Conservation (phyloP, 1,140 invertebrate species). For the Polypedilum vanderplanki region DNA sequence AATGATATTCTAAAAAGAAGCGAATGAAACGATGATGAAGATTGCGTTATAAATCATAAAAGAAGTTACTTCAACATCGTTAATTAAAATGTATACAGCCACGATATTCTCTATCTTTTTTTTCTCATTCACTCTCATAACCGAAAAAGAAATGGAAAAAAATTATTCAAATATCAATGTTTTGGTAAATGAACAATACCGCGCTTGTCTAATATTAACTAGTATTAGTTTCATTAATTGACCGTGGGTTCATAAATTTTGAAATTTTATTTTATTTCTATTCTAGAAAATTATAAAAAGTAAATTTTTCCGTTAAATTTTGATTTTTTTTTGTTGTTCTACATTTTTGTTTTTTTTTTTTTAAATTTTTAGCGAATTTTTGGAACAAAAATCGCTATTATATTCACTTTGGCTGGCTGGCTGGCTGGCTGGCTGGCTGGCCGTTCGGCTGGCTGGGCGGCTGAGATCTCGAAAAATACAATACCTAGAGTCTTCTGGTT, state of each 20-base stretch:
- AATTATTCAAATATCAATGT: conserved; percentile 1
- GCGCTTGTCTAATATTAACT: background rate
- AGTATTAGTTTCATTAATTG: background rate
- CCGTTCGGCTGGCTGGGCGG: too few relatives aligned
- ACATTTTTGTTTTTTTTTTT: too few relatives aligned
- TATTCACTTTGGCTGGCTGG: too few relatives aligned
- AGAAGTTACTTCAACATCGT: conserved; percentile 10
- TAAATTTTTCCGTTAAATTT: too few relatives aligned
- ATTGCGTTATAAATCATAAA: conserved; percentile 19
- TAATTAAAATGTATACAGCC: conserved; percentile 13
- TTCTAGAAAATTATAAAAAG: background rate
- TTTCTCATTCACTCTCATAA: too few relatives aligned
- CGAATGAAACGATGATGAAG: background rate
- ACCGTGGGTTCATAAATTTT: conserved; percentile 1
- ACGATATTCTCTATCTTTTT: background rate
- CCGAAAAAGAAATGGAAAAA: background rate
- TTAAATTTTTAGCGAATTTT: too few relatives aligned
- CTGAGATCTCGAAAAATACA: too few relatives aligned
- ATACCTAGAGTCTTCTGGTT: too few relatives aligned
- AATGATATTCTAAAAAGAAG: background rate
- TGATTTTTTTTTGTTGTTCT: too few relatives aligned
- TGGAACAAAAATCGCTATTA: too few relatives aligned
- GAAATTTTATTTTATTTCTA: background rate
- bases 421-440: too few relatives aligned
- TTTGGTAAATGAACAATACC: conserved; percentile 10